A percentile compares a stretch with the other conserved stretches of the same genome.
These are phyloP conservation scores for Nebria ingens DNA, from an alignment of 1,140 invertebrate species.

Conservation along the genomic window DNA sequence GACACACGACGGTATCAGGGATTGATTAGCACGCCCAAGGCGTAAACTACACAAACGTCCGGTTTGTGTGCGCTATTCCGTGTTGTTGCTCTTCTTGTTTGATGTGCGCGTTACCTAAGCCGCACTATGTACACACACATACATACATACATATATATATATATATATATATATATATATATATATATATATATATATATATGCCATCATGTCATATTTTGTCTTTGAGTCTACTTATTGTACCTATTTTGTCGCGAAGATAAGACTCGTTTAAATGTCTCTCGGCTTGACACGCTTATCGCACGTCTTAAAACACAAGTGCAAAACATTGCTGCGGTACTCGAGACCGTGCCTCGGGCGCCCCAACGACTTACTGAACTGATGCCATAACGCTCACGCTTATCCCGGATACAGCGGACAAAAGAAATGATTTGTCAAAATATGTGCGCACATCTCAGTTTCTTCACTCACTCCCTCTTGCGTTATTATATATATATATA, in stretches of 20 bases:
- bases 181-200: no score
- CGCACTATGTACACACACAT: no score
- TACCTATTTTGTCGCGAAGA: not conserved
- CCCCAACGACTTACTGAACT: not conserved
- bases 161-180: no score
- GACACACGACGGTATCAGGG: no score
- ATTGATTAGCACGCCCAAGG: not conserved
- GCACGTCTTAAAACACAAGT: not conserved
- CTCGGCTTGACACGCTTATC: not conserved
- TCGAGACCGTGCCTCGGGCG: not conserved
- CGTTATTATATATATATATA: no score
- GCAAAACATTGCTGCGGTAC: not conserved
- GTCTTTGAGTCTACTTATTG: not conserved
- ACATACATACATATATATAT: no score
- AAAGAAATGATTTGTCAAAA: constrained; percentile 9
- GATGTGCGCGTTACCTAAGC: no score
- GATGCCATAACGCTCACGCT: not conserved
- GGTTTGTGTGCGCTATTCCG: no score
- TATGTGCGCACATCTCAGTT: not conserved
- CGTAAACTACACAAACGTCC: no score
- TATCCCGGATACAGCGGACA: no score
- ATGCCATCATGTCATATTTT: not conserved
- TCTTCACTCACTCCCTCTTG: no score
- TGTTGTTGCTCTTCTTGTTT: no score
- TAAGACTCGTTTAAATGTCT: not conserved